These are phyloP conservation scores for Seriola rivoliana DNA, from an alignment of 2,113 vertebrate species.

Conservation along the genomic window DNA sequence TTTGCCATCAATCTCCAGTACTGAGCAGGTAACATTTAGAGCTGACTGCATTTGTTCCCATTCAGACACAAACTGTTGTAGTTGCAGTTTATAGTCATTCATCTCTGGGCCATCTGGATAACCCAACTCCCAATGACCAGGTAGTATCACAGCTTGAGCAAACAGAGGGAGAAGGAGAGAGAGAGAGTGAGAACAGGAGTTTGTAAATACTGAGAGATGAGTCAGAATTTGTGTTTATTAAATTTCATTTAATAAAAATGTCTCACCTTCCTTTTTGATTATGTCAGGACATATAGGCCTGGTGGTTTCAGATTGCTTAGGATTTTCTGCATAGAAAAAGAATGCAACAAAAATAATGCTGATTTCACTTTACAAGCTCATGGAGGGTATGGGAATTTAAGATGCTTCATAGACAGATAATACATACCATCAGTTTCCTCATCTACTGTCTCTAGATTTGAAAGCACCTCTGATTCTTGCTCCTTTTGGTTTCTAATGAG, in stretches of 20 bases:
- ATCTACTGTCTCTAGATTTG: conserved; percentile 50
- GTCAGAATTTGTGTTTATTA: neutral
- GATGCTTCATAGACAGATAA: neutral
- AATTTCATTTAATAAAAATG: neutral
- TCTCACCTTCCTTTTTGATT: conserved; percentile 46
- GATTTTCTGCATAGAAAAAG: conserved; percentile 32
- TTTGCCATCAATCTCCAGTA: conserved; percentile 86
- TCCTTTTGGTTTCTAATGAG: conserved; percentile 77
- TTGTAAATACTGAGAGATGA: neutral
- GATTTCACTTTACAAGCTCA: neutral
- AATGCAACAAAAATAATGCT: neutral
- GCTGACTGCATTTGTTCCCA: conserved; percentile 83
- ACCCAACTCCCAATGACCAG: conserved; percentile 81
- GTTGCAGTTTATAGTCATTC: conserved; percentile 77
- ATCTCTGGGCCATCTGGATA: conserved; percentile 90
- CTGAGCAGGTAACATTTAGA: conserved; percentile 62
- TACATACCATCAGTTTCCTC: conserved; percentile 78
- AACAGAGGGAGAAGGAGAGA: neutral
- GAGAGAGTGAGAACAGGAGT: neutral
- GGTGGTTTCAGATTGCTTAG: neutral
- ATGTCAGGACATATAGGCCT: neutral
- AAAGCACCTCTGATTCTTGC: conserved; percentile 64
- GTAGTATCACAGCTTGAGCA: conserved; percentile 74
- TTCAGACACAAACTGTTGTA: conserved; percentile 75
- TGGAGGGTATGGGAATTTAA: neutral